Evolutionary conservation across 2,888 invertebrate species (phyloP), one percentile per base, ranked within the genome.

Genomic region (Caenorhabditis virilis): DNA sequence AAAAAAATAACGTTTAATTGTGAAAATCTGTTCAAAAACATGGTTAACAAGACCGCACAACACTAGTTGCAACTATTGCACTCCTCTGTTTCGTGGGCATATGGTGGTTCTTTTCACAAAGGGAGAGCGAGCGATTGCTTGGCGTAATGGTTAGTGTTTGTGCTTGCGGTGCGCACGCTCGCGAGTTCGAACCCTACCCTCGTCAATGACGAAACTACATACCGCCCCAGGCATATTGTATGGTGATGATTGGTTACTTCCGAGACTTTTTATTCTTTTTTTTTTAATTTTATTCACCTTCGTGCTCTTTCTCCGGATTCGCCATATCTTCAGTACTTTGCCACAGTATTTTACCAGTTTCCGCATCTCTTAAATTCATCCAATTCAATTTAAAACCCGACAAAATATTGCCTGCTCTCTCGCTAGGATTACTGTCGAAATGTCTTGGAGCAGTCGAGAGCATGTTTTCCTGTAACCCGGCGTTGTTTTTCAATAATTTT

Each of bases 331-430:
- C 94, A 83, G 91, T 91, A 72, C 93, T 93, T 84, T 97, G 95
- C 97, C 97, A 98, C 27, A 95, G 88, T 62, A 97, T 89, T 85
- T 92, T 91, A 16, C 95, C 97, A 33, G 87, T 89, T 82, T 95
- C 95, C 15, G 92, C 93, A 88, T 98, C 95, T 53, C 95, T 88
- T 41, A 98, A 86, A 84, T 93, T 95, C 91, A 97, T 95, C 92
- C 95, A 97, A 86, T 98, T 97, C 66, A 45, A n/a, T 27, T 45
- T 45, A 27, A 45, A 45, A n/a, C 43, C 43, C 11, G 43, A 26
- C 27, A 45, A 16, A 45, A 45, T 45, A 73, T 90, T 90, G 72
- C 91, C 90, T 42, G 90, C 84, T 15, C 25, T 18, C 15, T 16
- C 27, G n/a, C n/a, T n/a, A 4, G 30, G 22, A 2, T 26, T 22